Percentiles rank a stretch among this genome's conserved stretches.
Conservation (phyloP, 2,888 invertebrate genomes). For the Pseudococcus viburni region DNA sequence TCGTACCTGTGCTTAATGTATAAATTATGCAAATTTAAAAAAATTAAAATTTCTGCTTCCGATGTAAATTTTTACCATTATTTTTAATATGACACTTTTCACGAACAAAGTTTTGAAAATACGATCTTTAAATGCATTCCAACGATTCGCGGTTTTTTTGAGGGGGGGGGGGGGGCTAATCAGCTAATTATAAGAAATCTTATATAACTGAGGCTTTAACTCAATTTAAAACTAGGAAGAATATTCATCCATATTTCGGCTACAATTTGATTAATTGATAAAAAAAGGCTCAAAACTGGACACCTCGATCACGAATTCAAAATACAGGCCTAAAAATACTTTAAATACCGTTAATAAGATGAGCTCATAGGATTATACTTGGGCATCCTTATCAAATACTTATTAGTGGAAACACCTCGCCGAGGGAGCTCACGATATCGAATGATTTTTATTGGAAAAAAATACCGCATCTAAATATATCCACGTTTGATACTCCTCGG, state of each 20-base stretch:
- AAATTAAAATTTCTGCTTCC: too few species aligned
- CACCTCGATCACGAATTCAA: not conserved
- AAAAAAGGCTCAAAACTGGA: constrained; percentile 2
- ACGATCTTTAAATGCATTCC: too few species aligned
- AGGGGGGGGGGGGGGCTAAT: too few species aligned
- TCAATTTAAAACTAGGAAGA: not conserved
- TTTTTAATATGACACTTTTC: too few species aligned
- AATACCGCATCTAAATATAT: not conserved
- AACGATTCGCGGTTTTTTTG: too few species aligned
- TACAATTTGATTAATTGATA: constrained; percentile 27
- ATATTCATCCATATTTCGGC: not conserved
- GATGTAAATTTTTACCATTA: too few species aligned
- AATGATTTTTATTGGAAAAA: constrained; percentile 17
- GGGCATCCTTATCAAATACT: not conserved
- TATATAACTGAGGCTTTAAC: not conserved
- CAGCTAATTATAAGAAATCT: not conserved
- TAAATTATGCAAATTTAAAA: too few species aligned
- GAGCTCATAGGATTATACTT: not conserved
- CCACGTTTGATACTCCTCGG: not conserved
- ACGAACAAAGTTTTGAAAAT: too few species aligned
- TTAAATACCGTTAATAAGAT: constrained; percentile 3
- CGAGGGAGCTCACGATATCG: constrained; percentile 22
- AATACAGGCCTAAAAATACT: too few species aligned
- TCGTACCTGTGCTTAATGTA: too few species aligned
- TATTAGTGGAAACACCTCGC: constrained; percentile 31